These are phyloP conservation scores for Nyctibius grandis DNA, from an alignment of 2,797 vertebrate species.

Conservation along the genomic window DNA sequence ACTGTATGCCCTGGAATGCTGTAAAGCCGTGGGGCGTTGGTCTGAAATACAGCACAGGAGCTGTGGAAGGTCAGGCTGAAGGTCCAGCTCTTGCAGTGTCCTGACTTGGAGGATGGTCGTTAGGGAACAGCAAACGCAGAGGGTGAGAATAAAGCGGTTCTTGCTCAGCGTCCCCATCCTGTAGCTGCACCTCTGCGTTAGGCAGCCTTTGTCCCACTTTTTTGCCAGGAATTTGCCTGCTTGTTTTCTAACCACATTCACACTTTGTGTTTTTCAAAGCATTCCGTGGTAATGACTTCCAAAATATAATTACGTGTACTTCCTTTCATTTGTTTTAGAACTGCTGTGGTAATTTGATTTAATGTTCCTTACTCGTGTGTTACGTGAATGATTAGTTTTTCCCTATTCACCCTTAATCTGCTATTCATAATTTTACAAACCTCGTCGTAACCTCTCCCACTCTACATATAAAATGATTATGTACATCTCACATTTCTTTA, in stretches of 20 bases:
- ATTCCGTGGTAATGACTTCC: neutral
- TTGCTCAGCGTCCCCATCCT: neutral
- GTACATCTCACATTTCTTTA: neutral
- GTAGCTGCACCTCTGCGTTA: rapidly evolving
- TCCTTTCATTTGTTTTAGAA: neutral
- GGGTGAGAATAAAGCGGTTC: neutral
- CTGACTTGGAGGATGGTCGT: too few species aligned
- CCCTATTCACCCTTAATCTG: neutral
- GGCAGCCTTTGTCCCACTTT: neutral
- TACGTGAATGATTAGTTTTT: neutral
- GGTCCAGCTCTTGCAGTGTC: neutral
- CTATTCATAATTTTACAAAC: neutral
- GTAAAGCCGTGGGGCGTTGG: neutral
- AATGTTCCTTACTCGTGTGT: neutral
- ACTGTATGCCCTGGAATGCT: rapidly evolving
- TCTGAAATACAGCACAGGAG: neutral
- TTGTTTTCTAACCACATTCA: neutral
- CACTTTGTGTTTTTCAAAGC: neutral
- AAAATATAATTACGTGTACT: neutral
- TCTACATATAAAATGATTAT: neutral
- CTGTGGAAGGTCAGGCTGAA: neutral
- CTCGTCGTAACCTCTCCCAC: neutral
- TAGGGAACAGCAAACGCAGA: neutral
- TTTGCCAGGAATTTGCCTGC: neutral
- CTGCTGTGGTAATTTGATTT: neutral